Conservation (phyloP, 1,140 invertebrate species). For the Parasteatoda tepidariorum region DNA sequence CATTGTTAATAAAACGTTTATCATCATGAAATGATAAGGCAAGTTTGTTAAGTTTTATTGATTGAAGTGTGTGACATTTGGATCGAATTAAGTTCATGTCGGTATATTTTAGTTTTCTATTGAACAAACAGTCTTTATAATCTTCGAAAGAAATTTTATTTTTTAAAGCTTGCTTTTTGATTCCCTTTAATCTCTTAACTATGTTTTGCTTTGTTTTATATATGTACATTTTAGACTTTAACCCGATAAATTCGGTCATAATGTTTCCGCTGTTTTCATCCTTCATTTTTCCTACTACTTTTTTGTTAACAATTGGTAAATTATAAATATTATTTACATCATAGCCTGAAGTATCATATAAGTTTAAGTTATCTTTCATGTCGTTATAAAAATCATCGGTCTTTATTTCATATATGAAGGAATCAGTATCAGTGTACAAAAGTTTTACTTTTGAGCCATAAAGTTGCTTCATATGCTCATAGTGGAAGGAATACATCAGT, state of each 20-base stretch:
- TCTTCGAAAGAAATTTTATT: too few species aligned
- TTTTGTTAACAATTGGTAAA: conserved; percentile 68
- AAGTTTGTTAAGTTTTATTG: too few species aligned
- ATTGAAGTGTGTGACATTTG: too few species aligned
- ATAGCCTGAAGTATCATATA: conserved; percentile 62
- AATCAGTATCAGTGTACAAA: conserved; percentile 38
- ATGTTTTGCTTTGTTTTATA: conserved; percentile 13
- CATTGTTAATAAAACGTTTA: too few species aligned
- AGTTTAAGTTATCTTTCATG: conserved; percentile 53
- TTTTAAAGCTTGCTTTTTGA: conserved; percentile 61
- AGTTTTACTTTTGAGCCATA: not conserved
- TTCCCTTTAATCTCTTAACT: conserved; percentile 61
- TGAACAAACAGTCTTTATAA: too few species aligned
- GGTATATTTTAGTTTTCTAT: too few species aligned
- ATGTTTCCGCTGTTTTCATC: conserved; percentile 69
- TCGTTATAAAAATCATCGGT: conserved; percentile 59
- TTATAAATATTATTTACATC: conserved; percentile 49
- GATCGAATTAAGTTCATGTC: too few species aligned
- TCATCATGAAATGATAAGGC: too few species aligned
- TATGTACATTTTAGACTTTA: conserved; percentile 69
- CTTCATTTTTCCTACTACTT: conserved; percentile 71
- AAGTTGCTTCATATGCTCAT: not conserved
- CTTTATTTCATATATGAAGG: conserved; percentile 47
- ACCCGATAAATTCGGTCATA: conserved; percentile 68
- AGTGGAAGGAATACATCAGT: not conserved